A percentile compares a stretch with the other conserved stretches of the same genome.
phyloP scores from a whole-genome alignment of 2,113 vertebrate species.

The Collichthys lucidus region DNA sequence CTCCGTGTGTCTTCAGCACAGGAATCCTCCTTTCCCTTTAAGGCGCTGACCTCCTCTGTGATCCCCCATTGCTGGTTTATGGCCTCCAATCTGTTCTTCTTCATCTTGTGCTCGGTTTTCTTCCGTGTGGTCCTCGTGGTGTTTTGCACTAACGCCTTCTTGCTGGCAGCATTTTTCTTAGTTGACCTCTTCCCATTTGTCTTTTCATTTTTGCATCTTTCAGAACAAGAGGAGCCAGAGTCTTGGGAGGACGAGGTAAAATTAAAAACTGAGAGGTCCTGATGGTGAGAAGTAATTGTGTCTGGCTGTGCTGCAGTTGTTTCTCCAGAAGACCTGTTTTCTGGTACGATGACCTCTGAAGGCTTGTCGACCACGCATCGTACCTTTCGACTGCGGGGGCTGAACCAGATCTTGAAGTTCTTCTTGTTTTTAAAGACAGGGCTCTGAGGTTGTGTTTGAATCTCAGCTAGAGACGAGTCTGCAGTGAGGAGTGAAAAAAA shows the following conservation, averaged over 20 bases:
- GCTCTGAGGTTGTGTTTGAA: constrained; percentile 5
- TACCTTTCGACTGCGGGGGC: constrained; percentile 91
- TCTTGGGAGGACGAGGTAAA: constrained; percentile 86
- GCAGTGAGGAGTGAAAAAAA: constrained; percentile 19
- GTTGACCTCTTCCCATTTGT: constrained; percentile 49
- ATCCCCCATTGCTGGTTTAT: constrained; percentile 88
- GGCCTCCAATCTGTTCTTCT: constrained; percentile 81
- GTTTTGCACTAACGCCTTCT: background rate
- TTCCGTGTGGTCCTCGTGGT: constrained; percentile 35
- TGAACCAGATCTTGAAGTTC: constrained; percentile 93
- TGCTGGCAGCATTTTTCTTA: constrained; percentile 38
- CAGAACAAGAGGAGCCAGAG: constrained; percentile 70
- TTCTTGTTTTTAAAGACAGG: constrained; percentile 75
- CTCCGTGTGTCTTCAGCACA: constrained; percentile 45
- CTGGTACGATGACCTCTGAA: background rate
- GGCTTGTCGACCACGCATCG: constrained; percentile 81
- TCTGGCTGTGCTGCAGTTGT: background rate
- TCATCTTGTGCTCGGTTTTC: constrained; percentile 66
- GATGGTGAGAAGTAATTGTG: background rate
- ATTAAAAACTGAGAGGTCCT: constrained; percentile 85
- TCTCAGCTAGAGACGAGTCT: constrained; percentile 50
- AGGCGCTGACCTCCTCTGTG: constrained; percentile 36
- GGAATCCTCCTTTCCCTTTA: constrained; percentile 41
- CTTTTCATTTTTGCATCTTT: constrained; percentile 1
- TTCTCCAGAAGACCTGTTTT: constrained; percentile 24